These are phyloP conservation scores for Anniella stebbinsi DNA, from an alignment of 2,797 vertebrate species.

Conservation along the genomic window DNA sequence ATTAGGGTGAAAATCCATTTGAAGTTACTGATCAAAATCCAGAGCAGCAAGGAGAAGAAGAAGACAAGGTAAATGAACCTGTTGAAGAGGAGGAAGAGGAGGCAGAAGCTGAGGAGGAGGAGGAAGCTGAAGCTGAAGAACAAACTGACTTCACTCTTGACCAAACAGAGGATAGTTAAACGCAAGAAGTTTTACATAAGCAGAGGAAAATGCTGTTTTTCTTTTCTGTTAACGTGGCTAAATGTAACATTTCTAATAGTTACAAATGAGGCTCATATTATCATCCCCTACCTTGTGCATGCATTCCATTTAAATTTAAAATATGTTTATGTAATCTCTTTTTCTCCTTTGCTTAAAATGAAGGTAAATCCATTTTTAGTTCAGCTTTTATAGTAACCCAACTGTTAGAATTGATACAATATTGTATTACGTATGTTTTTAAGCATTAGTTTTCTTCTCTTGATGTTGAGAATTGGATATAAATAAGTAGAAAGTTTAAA, in stretches of 20 bases:
- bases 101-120: constrained; percentile 46
- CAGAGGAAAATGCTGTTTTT: constrained; percentile 60
- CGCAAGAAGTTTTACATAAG: constrained; percentile 42
- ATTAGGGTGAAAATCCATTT: constrained; percentile 88
- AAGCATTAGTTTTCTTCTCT: constrained; percentile 73
- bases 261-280: constrained; percentile 54
- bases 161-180: constrained; percentile 77
- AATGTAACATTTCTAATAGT: constrained; percentile 70
- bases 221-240: constrained; percentile 67
- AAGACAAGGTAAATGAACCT: constrained; percentile 30
- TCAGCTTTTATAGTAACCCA: constrained; percentile 80
- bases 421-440: constrained; percentile 81
- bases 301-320: constrained; percentile 77
- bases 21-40: constrained; percentile 80
- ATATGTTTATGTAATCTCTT: constrained; percentile 80
- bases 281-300: constrained; percentile 74
- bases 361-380: constrained; percentile 78
- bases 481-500: constrained; percentile 70
- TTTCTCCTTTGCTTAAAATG: constrained; percentile 77
- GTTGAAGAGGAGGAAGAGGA: constrained; percentile 19
- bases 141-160: constrained; percentile 75
- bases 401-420: constrained; percentile 75
- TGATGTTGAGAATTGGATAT: constrained; percentile 74
- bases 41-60: constrained; percentile 74
- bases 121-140: constrained; percentile 73